Evolutionary conservation across 2,888 invertebrate species (phyloP), one percentile per base, ranked within the genome.

Genomic region (Spisula subtruncata): DNA sequence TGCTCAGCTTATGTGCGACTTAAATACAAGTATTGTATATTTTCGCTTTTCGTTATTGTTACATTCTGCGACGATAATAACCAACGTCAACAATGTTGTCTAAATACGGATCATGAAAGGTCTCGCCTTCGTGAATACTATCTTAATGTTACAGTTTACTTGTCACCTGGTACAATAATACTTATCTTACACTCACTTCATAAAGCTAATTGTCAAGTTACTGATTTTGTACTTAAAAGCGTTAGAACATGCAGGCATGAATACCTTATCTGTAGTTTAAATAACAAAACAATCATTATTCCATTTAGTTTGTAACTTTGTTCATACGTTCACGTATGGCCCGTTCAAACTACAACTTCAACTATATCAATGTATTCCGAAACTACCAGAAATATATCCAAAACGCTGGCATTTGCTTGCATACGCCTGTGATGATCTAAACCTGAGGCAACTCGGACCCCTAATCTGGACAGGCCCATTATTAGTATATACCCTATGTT

Each of bases 31-130:
- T n/a, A n/a, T n/a, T 41, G 41, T 41, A 25, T 25, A 25, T n/a
- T 66, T 66, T 66, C 25, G 10, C n/a, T 66, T 25, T 66, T 25
- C 25, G 10, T 66, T 66, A 25, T 66, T 66, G 60, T 60, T 25
- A 14, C n/a, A n/a, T 66, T 66, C 60, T n/a, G 12, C 25, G 0
- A 16, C 29, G 75, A 75, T 75, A 75, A 75, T 75, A 12, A 75
- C 75, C 16, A 75, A 32, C 16, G 75, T 75, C 29, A 75, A 75
- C 75, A 75, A 25, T 75, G 25, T 25, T 75, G 75, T 75, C 35
- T 60, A 35, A 18, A 10, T 75, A 75, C 25, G 35, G 25, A 75
- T 32, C 14, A 16, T 32, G 16, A 75, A 29, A 16, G 35, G 75
- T 75, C 35, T 75, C 25, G 14, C 16, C 16, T 12, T 8, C 35